Evolutionary conservation across 2,797 vertebrate species (phyloP), one percentile per base, ranked within the genome.

Genomic region (Emydoidea blandingii): DNA sequence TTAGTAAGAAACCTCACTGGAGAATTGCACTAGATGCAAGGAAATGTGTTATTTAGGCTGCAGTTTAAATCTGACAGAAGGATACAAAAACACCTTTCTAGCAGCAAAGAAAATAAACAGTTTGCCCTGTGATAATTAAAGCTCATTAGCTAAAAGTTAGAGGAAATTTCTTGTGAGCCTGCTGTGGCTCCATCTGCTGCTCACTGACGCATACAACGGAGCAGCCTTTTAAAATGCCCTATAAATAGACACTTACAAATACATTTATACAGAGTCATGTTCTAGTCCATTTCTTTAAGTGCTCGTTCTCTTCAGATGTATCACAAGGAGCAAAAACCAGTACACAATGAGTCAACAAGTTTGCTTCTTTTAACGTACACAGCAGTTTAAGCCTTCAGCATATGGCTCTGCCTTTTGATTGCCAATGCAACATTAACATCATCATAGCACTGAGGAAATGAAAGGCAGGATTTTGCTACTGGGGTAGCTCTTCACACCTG

Each of bases 161-260:
- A 72, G 49, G 11, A 59, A 57, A 52, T 81, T 59, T 16, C 1
- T 52, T 81, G 29, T 0, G 0, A 29, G 59, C 12, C 31, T 92
- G 12, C 52, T 87, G 65, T 78, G 84, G 89, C 93, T 96, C 89
- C 83, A 81, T 80, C 89, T 96, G 31, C 93, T 96, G 94, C 57
- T 76, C 91, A 19, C n/a, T 87, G 15, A 65, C 27, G 6, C 54
- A 1, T 50, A 57, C 44, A 72, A 31, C 56, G 83, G 14, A n/a
- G n/a, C 12, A 65, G n/a, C 15, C 14, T 88, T 94, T 34, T 86
- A 41, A 62, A 62, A 91, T 4, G 11, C 15, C 6, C 83, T 79
- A 21, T 31, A 85, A 84, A 23, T 4, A 78, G 56, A 1, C 4
- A 29, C 81, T 88, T 94, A 78, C 16, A 89, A 81, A 93, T 52